Percentiles rank a stretch among this genome's conserved stretches.
These are phyloP conservation scores for Datnioides undecimradiatus DNA, from an alignment of 2,113 vertebrate genomes.

Conservation along the genomic window DNA sequence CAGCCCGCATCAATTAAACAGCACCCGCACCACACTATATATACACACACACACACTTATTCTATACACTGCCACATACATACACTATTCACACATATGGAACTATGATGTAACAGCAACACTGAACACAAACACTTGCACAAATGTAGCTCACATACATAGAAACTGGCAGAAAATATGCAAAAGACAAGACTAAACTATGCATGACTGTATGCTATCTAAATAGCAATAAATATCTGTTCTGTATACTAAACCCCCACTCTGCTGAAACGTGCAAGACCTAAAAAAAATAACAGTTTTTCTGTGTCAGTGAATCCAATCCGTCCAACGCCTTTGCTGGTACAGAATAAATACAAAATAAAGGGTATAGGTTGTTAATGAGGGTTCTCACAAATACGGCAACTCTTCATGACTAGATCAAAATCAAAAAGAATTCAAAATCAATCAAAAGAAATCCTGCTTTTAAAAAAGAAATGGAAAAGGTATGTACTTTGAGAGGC, in stretches of 20 bases:
- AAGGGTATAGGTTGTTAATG: background rate
- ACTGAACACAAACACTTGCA: conserved; percentile 11
- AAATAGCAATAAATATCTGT: background rate
- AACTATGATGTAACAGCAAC: conserved; percentile 2
- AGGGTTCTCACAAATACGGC: background rate
- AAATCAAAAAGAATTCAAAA: conserved; percentile 2
- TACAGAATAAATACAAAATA: conserved; percentile 1
- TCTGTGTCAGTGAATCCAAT: background rate
- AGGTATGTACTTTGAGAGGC: conserved; percentile 17
- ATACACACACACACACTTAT: conserved; percentile 48
- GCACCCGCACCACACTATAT: conserved; percentile 73
- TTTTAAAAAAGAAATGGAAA: background rate
- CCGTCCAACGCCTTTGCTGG: background rate
- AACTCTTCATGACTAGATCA: background rate
- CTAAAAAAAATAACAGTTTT: conserved; percentile 2
- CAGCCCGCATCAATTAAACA: conserved; percentile 89
- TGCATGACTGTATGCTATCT: background rate
- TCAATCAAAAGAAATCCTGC: background rate
- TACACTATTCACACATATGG: conserved; percentile 4
- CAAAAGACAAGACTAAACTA: background rate
- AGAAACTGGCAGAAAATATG: background rate
- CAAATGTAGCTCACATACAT: background rate
- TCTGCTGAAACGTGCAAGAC: background rate
- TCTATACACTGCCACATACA: conserved; percentile 49
- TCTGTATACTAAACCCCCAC: background rate